These are phyloP conservation scores for Mythimna vitellina DNA, from an alignment of 2,888 invertebrate genomes.

Conservation along the genomic window DNA sequence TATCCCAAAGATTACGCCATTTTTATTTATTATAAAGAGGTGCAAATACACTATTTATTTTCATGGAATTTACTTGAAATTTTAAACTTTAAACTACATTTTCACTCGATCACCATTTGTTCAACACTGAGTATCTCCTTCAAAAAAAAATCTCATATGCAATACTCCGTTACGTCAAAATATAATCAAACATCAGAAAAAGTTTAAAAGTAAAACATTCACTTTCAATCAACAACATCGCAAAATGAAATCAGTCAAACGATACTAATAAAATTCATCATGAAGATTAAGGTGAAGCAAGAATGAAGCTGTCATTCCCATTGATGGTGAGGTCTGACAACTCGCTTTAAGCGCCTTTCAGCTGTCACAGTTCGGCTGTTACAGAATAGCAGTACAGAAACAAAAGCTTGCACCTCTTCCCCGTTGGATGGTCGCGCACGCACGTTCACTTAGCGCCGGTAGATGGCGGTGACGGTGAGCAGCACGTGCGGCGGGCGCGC, in stretches of 20 bases:
- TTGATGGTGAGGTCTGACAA: too few relatives aligned
- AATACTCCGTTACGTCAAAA: conserved; percentile 10
- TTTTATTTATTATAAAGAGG: not conserved
- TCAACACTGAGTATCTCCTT: not conserved
- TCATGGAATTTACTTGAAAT: not conserved
- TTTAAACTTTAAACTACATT: not conserved
- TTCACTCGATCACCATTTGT: not conserved
- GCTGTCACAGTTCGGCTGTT: too few relatives aligned
- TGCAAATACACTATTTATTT: conserved; percentile 6
- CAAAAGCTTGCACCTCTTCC: conserved; percentile 26
- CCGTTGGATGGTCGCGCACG: not conserved
- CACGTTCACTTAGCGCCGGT: conserved; percentile 11
- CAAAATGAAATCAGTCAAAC: not conserved
- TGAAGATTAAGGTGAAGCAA: not conserved
- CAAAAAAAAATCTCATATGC: too few relatives aligned
- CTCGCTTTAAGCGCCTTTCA: too few relatives aligned
- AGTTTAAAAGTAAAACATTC: conserved; percentile 4
- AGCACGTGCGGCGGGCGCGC: conserved; percentile 21
- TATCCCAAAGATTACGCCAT: conserved; percentile 6
- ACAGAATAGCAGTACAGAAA: not conserved
- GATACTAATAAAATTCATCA: not conserved
- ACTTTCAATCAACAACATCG: not conserved
- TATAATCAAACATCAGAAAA: conserved; percentile 3
- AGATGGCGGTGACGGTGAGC: conserved; percentile 19
- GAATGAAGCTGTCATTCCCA: too few relatives aligned